phyloP scores from a whole-genome alignment of 1,140 invertebrate species.

The Drosophila jambulina region DNA sequence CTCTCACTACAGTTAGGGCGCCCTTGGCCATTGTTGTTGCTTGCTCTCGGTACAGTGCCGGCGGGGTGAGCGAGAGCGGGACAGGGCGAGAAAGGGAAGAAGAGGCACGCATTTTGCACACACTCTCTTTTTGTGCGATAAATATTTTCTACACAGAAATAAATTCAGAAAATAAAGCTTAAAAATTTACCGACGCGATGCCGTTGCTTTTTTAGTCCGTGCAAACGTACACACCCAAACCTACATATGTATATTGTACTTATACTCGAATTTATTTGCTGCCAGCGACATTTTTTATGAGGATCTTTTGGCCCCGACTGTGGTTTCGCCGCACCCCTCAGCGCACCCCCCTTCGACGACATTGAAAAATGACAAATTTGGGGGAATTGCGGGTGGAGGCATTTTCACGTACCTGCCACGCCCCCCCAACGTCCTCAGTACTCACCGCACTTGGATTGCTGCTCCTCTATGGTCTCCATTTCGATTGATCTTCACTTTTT shows the following conservation, averaged over 20 bases:
- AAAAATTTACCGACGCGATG: constrained; percentile 59
- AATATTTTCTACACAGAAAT: constrained; percentile 60
- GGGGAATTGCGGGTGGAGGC: neutral
- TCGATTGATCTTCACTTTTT: constrained; percentile 26
- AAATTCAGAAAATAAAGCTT: constrained; percentile 70
- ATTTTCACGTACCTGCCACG: constrained; percentile 44
- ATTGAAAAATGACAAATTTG: constrained; percentile 61
- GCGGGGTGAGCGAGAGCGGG: constrained; percentile 12
- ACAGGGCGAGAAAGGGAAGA: constrained; percentile 7
- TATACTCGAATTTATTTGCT: constrained; percentile 54
- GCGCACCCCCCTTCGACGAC: constrained; percentile 16
- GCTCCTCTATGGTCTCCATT: constrained; percentile 82
- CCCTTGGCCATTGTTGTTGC: constrained; percentile 44
- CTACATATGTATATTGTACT: constrained; percentile 31
- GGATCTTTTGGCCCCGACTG: constrained; percentile 59
- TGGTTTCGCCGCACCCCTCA: constrained; percentile 22
- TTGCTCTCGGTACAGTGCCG: constrained; percentile 58
- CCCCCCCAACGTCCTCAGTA: constrained; percentile 10
- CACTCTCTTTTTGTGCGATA: constrained; percentile 43
- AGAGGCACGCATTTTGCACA: constrained; percentile 45
- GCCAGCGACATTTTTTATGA: constrained; percentile 75
- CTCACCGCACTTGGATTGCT: constrained; percentile 81
- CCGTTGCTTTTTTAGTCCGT: constrained; percentile 55
- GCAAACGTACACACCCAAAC: constrained; percentile 26
- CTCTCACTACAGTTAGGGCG: constrained; percentile 45